Evolutionary conservation across 2,113 vertebrate species (phyloP).

Genomic region (Percina caprodes): DNA sequence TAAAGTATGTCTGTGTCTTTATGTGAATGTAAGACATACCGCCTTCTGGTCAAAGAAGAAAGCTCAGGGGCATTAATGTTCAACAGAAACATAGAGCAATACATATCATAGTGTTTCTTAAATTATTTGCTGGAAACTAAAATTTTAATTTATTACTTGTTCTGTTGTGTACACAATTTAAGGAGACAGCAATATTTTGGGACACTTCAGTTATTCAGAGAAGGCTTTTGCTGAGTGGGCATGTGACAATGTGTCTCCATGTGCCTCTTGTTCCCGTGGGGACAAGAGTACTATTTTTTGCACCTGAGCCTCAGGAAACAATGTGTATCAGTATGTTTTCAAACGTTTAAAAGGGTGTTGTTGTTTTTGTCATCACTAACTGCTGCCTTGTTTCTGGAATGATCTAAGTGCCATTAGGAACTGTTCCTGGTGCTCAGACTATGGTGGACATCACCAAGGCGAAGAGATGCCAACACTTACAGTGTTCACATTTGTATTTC

Average conservation of each 20-base stretch:
- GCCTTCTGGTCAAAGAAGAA: not conserved
- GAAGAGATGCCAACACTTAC: not conserved
- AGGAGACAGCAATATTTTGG: slow-evolving; percentile 14
- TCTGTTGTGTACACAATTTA: slow-evolving; percentile 10
- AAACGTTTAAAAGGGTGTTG: slow-evolving; percentile 10
- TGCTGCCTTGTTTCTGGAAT: slow-evolving; percentile 2
- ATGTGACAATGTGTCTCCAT: slow-evolving; percentile 33
- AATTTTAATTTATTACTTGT: slow-evolving; percentile 40
- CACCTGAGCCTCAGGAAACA: slow-evolving; percentile 34
- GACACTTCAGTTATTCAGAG: slow-evolving; percentile 16
- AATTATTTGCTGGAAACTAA: slow-evolving; percentile 20
- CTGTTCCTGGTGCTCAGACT: not conserved
- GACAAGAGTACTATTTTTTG: slow-evolving; percentile 13
- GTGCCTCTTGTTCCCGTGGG: slow-evolving; percentile 19
- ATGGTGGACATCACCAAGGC: not conserved
- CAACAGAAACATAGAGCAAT: not conserved
- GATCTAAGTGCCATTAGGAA: not conserved
- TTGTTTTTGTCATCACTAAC: not conserved
- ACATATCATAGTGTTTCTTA: not conserved
- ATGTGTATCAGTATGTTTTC: slow-evolving; percentile 5
- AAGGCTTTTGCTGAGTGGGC: slow-evolving; percentile 52
- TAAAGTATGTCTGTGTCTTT: not conserved
- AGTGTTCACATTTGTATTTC: not conserved
- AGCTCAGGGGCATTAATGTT: not conserved
- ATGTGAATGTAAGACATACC: not conserved